These are phyloP conservation scores for Maniola hyperantus DNA, from an alignment of 2,888 invertebrate species.

Conservation along the genomic window DNA sequence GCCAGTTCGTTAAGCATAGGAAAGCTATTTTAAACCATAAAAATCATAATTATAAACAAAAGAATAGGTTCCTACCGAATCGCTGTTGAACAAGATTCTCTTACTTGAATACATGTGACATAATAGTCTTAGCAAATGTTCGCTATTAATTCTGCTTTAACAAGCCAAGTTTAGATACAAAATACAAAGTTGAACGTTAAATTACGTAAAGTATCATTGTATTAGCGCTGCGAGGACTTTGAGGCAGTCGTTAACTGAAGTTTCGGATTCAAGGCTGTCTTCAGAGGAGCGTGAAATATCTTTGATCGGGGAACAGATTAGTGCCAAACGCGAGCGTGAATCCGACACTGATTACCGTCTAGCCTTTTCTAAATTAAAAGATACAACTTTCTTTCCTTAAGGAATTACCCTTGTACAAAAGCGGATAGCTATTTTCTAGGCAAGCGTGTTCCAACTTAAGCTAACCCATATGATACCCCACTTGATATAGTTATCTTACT, in stretches of 20 bases:
- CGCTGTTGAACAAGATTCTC: background rate
- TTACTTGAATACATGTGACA: background rate
- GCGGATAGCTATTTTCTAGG: too few relatives aligned
- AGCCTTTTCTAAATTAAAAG: background rate
- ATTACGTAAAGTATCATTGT: conserved; percentile 19
- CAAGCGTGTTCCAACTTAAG: too few relatives aligned
- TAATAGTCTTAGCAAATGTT: background rate
- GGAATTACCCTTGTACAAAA: background rate
- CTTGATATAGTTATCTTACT: too few relatives aligned
- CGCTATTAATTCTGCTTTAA: conserved; percentile 11
- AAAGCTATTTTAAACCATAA: too few relatives aligned
- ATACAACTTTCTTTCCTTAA: background rate
- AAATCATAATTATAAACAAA: too few relatives aligned
- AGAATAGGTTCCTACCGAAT: too few relatives aligned
- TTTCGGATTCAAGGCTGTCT: conserved; percentile 11
- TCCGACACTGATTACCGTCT: conserved; percentile 1
- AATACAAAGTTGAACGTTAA: conserved; percentile 17
- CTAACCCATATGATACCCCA: too few relatives aligned
- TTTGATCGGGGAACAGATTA: conserved; percentile 11
- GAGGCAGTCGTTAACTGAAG: conserved; percentile 14
- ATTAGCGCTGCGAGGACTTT: background rate
- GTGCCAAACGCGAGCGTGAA: background rate
- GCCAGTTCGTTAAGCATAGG: too few relatives aligned
- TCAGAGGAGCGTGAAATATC: conserved; percentile 7
- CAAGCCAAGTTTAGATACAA: conserved; percentile 18